Evolutionary conservation across 2,113 vertebrate species (phyloP).

Genomic region (Narcine bancroftii): DNA sequence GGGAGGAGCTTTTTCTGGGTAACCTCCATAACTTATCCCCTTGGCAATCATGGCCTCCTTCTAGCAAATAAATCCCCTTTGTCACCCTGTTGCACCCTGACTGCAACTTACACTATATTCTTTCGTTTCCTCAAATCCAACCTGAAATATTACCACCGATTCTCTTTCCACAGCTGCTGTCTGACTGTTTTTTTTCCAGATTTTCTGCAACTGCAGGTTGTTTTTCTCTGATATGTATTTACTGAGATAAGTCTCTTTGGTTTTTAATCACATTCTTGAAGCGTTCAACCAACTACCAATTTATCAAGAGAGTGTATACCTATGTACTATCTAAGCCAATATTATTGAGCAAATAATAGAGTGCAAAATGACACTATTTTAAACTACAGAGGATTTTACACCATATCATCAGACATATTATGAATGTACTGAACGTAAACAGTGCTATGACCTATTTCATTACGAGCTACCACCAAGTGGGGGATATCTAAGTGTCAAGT

Average conservation of each 20-base stretch:
- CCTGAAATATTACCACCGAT: too few species aligned
- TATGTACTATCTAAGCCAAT: background rate
- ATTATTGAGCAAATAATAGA: constrained; percentile 21
- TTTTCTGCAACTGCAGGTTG: too few species aligned
- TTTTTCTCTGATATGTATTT: too few species aligned
- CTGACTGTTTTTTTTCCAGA: too few species aligned
- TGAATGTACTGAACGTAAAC: background rate
- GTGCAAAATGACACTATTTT: background rate
- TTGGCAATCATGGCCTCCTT: too few species aligned
- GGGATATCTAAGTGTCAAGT: background rate
- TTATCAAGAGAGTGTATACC: background rate
- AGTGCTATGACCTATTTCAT: background rate
- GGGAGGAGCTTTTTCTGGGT: too few species aligned
- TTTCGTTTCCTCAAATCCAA: too few species aligned
- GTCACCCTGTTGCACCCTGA: too few species aligned
- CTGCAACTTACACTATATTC: too few species aligned
- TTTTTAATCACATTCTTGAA: background rate
- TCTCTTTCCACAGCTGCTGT: too few species aligned
- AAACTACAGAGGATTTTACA: background rate
- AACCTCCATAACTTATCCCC: too few species aligned
- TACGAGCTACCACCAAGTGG: background rate
- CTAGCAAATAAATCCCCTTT: too few species aligned
- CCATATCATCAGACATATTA: background rate
- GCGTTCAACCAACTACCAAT: background rate
- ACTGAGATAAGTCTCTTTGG: background rate